Evolutionary conservation across 2,888 invertebrate genomes (phyloP).

Genomic region (Trachelus iudaicus): DNA sequence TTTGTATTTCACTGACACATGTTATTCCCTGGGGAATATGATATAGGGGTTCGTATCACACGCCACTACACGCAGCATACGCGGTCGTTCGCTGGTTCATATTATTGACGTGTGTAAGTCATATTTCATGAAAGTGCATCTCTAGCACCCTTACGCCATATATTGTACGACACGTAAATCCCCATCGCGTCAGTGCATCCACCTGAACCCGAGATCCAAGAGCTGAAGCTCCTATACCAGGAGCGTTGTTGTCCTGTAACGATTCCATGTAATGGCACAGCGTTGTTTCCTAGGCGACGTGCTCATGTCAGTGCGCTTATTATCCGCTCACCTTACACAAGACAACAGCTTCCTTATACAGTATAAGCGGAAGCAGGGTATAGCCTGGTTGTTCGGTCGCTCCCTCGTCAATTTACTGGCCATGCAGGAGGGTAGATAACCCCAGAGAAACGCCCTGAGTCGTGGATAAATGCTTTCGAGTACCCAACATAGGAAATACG

Average conservation of each 20-base stretch:
- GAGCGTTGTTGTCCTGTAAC: neutral
- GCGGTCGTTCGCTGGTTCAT: constrained; percentile 12
- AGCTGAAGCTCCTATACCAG: neutral
- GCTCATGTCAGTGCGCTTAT: neutral
- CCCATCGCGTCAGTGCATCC: neutral
- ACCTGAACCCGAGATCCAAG: neutral
- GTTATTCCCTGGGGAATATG: neutral
- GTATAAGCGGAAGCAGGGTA: neutral
- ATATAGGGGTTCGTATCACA: neutral
- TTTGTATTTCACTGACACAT: neutral
- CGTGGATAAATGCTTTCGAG: too few relatives aligned
- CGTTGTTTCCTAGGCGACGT: neutral
- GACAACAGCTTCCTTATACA: neutral
- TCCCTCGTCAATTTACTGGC: neutral
- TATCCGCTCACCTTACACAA: neutral
- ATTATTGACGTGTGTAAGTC: constrained; percentile 36
- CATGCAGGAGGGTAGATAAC: neutral
- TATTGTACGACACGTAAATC: constrained; percentile 2
- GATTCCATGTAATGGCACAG: neutral
- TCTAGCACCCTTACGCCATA: neutral
- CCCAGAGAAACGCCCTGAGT: neutral
- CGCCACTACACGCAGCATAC: neutral
- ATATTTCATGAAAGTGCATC: constrained; percentile 30
- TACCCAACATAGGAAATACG: too few relatives aligned
- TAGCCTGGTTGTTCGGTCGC: neutral